Conservation (phyloP, 2,113 vertebrate species). For the Numenius arquata region DNA sequence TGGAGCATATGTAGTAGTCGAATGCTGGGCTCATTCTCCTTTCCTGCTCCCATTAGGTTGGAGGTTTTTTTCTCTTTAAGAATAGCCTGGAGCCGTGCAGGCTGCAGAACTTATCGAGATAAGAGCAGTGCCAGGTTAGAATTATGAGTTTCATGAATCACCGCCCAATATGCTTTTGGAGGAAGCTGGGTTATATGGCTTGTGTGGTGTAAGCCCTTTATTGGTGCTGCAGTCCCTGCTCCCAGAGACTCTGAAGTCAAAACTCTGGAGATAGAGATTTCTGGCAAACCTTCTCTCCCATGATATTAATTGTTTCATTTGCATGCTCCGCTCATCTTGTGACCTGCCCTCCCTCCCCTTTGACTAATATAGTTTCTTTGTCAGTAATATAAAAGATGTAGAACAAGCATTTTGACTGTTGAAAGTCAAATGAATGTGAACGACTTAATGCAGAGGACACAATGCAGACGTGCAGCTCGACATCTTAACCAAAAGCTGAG, state of each 20-base stretch:
- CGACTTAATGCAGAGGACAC: neutral
- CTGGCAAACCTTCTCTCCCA: neutral
- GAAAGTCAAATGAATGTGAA: slow-evolving; percentile 63
- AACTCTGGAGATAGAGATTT: neutral
- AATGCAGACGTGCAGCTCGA: neutral
- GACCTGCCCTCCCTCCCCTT: slow-evolving; percentile 48
- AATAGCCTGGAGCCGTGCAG: neutral
- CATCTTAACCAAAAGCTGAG: neutral
- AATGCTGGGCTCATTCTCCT: slow-evolving; percentile 21
- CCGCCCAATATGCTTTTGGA: neutral
- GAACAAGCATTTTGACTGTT: slow-evolving; percentile 55
- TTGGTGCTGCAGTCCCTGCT: neutral
- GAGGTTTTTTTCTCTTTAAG: neutral
- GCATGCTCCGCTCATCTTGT: slow-evolving; percentile 20
- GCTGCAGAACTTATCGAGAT: slow-evolving; percentile 7
- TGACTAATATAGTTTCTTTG: slow-evolving; percentile 2
- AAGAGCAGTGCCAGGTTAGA: slow-evolving; percentile 26
- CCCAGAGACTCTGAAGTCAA: neutral
- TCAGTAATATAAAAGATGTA: slow-evolving; percentile 52
- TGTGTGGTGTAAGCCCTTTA: neutral
- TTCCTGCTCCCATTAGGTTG: slow-evolving; percentile 2
- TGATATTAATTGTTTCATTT: slow-evolving; percentile 45
- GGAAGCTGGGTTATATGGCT: neutral
- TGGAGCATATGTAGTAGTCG: neutral
- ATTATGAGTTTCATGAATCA: slow-evolving; percentile 41